These are phyloP conservation scores for Sebastes matsubarae DNA, from an alignment of 2,797 vertebrate species.

Conservation along the genomic window DNA sequence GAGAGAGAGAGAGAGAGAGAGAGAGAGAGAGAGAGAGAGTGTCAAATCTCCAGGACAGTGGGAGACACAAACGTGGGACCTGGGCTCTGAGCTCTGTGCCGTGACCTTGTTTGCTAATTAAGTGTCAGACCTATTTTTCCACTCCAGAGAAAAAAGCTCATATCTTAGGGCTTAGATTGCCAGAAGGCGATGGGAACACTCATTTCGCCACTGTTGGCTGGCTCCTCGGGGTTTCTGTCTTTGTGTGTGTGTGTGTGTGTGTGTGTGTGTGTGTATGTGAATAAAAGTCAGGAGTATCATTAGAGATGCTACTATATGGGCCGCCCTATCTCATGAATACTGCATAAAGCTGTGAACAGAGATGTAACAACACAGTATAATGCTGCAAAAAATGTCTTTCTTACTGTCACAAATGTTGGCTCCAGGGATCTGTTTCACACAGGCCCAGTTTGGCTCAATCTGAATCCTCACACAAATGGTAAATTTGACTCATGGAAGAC, in stretches of 20 bases:
- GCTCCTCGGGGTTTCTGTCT: not conserved
- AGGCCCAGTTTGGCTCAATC: not conserved
- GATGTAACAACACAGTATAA: slow-evolving; percentile 6
- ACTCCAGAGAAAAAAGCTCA: slow-evolving; percentile 48
- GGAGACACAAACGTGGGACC: slow-evolving; percentile 50
- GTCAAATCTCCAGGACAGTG: slow-evolving; percentile 30
- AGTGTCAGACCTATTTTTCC: slow-evolving; percentile 74
- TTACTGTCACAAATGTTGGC: not conserved
- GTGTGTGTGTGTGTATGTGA: not conserved
- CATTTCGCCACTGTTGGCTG: slow-evolving; percentile 9
- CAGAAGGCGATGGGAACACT: slow-evolving; percentile 46
- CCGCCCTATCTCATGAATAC: slow-evolving; percentile 30
- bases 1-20: not conserved
- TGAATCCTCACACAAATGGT: not conserved
- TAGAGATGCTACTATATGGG: slow-evolving; percentile 9
- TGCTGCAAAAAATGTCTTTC: slow-evolving; percentile 13
- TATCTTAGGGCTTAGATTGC: slow-evolving; percentile 44
- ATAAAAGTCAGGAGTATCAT: slow-evolving; percentile 24
- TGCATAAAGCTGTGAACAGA: slow-evolving; percentile 18
- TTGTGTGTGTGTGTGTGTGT: slow-evolving; percentile 13
- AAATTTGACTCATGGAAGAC: not conserved
- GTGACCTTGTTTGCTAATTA: slow-evolving; percentile 77
- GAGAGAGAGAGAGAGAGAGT: not conserved
- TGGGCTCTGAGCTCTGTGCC: slow-evolving; percentile 34
- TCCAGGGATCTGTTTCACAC: slow-evolving; percentile 13